These are phyloP conservation scores for Rhagonycha fulva DNA, from an alignment of 2,888 invertebrate genomes.

Conservation along the genomic window DNA sequence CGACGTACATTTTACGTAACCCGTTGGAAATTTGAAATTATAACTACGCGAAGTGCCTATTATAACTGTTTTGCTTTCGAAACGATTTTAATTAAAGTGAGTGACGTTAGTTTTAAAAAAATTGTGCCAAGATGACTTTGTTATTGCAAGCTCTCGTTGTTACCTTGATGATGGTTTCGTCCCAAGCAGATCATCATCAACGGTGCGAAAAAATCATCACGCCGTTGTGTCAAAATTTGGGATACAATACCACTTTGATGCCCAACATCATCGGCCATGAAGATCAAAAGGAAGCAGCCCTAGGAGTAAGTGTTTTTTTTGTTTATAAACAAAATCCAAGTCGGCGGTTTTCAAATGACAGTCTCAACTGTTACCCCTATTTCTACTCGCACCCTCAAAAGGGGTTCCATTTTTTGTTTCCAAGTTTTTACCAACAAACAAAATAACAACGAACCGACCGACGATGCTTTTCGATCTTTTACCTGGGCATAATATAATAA, in stretches of 20 bases:
- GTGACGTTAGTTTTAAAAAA: neutral
- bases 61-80: neutral
- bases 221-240: slow-evolving; percentile 79
- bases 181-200: slow-evolving; percentile 16
- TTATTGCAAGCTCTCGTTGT: neutral
- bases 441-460: neutral
- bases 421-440: neutral
- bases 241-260: slow-evolving; percentile 86
- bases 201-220: slow-evolving; percentile 78
- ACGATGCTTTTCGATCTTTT: neutral
- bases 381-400: neutral
- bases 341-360: neutral
- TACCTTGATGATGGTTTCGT: neutral
- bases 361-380: neutral
- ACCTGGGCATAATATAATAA: slow-evolving; percentile 4
- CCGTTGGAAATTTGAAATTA: neutral
- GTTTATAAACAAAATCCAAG: neutral
- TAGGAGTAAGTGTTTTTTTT: slow-evolving; percentile 64
- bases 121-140: neutral
- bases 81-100: neutral
- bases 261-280: slow-evolving; percentile 84
- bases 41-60: neutral
- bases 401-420: neutral
- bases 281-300: slow-evolving; percentile 79
- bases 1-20: neutral